Conservation (phyloP, 23 tunicate species). For the Trididemnum nubilum region DNA sequence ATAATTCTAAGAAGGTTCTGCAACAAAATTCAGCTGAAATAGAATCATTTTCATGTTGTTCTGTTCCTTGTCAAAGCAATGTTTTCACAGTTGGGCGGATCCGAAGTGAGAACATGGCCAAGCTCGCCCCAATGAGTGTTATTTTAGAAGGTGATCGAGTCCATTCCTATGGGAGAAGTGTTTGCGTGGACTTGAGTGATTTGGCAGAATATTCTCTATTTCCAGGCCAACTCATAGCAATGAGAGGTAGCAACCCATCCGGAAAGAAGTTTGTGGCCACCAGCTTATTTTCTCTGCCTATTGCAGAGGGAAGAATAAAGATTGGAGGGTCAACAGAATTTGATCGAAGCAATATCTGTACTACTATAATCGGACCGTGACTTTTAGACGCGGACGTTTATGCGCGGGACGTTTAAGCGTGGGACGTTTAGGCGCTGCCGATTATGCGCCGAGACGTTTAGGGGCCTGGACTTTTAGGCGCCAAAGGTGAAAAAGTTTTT, state of each 20-base stretch:
- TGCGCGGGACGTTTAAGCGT: no score
- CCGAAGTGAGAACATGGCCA: conserved; percentile 37
- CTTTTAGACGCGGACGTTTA: no score
- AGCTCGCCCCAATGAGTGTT: conserved; percentile 48
- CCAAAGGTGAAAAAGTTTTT: no score
- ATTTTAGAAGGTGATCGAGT: conserved; percentile 70
- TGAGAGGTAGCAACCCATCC: conserved; percentile 67
- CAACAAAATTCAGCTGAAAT: conserved; percentile 35
- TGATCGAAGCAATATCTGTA: no score
- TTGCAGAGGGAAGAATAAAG: conserved; percentile 23
- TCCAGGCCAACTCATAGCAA: conserved; percentile 75
- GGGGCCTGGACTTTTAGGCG: no score
- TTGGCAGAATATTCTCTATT: conserved; percentile 73
- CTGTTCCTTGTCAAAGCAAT: conserved; percentile 51
- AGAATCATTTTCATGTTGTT: conserved; percentile 64
- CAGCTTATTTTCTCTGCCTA: conserved; percentile 18
- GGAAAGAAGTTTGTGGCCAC: conserved; percentile 65
- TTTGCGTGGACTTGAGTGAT: conserved; percentile 51
- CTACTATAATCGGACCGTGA: no score
- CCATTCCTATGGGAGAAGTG: conserved; percentile 51
- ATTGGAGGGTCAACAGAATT: conserved; percentile 21
- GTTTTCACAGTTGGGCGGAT: conserved; percentile 68
- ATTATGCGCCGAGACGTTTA: no score
- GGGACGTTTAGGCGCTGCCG: no score
- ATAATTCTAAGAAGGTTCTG: conserved; percentile 26